Conservation (phyloP, 2,797 vertebrate genomes). For the Notolabrus celidotus region DNA sequence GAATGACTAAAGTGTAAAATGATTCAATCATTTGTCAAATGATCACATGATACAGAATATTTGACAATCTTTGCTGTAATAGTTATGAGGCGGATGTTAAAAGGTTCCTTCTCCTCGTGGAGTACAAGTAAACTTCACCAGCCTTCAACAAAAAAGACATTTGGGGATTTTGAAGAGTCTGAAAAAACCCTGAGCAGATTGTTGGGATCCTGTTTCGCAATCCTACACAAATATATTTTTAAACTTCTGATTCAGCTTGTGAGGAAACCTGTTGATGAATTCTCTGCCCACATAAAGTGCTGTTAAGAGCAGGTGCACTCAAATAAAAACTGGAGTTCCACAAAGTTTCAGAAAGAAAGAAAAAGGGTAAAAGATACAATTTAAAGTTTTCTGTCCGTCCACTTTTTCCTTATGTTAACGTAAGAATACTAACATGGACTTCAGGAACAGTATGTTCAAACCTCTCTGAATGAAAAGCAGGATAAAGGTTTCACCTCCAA, state of each 20-base stretch:
- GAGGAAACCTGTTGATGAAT: not conserved
- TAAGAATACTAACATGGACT: not conserved
- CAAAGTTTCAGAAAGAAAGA: not conserved
- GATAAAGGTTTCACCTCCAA: slow-evolving; percentile 53
- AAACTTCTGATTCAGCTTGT: slow-evolving; percentile 16
- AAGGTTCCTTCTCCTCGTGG: not conserved
- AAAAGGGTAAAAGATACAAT: not conserved
- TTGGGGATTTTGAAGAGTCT: not conserved
- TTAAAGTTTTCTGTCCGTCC: not conserved
- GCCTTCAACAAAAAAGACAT: not conserved
- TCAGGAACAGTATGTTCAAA: not conserved
- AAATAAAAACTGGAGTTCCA: not conserved
- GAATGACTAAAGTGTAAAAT: not conserved
- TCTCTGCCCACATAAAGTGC: not conserved
- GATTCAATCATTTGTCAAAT: not conserved
- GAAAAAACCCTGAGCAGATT: not conserved
- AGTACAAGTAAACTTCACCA: slow-evolving; percentile 8
- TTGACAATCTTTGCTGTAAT: not conserved
- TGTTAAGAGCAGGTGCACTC: not conserved
- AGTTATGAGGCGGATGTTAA: not conserved
- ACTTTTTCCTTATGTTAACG: not conserved
- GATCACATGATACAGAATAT: slow-evolving; percentile 4
- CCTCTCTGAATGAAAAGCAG: not conserved
- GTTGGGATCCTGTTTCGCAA: slow-evolving; percentile 16
- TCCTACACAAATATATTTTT: slow-evolving; percentile 22